These are phyloP conservation scores for Boloria selene DNA, from an alignment of 2,888 invertebrate species.

Conservation along the genomic window DNA sequence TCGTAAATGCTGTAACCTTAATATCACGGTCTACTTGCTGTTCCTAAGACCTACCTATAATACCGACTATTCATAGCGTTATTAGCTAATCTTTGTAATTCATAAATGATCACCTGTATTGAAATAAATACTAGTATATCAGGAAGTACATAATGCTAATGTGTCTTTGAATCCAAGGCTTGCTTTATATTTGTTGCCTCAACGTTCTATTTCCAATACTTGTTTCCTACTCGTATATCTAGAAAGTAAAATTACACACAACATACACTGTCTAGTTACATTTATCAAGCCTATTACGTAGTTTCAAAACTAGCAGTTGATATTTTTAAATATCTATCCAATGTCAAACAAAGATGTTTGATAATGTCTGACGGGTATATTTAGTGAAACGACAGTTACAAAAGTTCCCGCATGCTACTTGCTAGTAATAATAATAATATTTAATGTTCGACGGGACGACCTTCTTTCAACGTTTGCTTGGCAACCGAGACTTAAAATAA, in stretches of 20 bases:
- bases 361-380: constrained; percentile 24
- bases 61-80: constrained; percentile 49
- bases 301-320: constrained; percentile 10
- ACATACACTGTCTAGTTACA: background rate
- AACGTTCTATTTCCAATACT: constrained; percentile 63
- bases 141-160: constrained; percentile 79
- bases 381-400: constrained; percentile 40
- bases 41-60: constrained; percentile 58
- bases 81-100: constrained; percentile 32
- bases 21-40: constrained; percentile 71
- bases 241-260: constrained; percentile 1
- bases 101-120: constrained; percentile 58
- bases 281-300: background rate
- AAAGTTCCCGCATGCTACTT: constrained; percentile 45
- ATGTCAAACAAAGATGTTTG: constrained; percentile 26
- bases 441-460: constrained; percentile 49
- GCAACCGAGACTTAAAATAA: constrained; percentile 63
- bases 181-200: constrained; percentile 69
- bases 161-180: constrained; percentile 79
- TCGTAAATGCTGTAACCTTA: constrained; percentile 66
- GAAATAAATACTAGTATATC: constrained; percentile 53
- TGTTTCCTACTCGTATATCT: constrained; percentile 59
- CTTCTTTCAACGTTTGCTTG: constrained; percentile 54
- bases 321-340: constrained; percentile 9
- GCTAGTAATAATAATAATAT: constrained; percentile 41